A percentile compares a stretch with the other conserved stretches of the same genome.
Conservation (phyloP, 2,797 vertebrate species). For the Ctenochaetus hawaiiensis region DNA sequence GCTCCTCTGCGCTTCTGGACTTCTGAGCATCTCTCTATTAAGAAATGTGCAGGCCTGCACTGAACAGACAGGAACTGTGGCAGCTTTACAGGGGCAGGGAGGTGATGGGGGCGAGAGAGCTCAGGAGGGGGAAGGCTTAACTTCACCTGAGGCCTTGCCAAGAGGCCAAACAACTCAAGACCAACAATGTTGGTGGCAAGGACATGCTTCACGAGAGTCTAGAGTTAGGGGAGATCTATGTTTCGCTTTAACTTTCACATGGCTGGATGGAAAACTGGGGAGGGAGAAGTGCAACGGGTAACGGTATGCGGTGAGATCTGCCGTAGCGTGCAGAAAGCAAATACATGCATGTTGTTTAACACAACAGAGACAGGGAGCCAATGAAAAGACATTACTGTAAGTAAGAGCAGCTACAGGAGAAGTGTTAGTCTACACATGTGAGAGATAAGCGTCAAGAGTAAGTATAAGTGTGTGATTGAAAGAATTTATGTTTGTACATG, state of each 20-base stretch:
- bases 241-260: conserved; percentile 71
- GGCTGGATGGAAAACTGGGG: conserved; percentile 64
- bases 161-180: conserved; percentile 78
- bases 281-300: conserved; percentile 64
- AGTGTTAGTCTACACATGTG: conserved; percentile 71
- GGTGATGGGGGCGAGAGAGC: conserved; percentile 70
- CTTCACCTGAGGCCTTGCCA: conserved; percentile 71
- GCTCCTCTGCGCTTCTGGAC: conserved; percentile 79
- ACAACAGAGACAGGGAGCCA: conserved; percentile 78
- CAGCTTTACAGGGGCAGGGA: conserved; percentile 82
- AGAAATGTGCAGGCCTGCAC: conserved; percentile 87
- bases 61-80: conserved; percentile 89
- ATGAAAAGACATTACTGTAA: conserved; percentile 79
- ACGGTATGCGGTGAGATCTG: conserved; percentile 68
- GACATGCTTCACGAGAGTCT: conserved; percentile 64
- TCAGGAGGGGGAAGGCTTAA: conserved; percentile 45
- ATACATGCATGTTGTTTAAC: conserved; percentile 79
- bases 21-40: conserved; percentile 92
- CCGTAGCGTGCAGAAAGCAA: conserved; percentile 72
- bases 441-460: conserved; percentile 70
- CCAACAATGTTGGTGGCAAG: conserved; percentile 81
- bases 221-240: conserved; percentile 70
- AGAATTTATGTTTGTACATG: conserved; percentile 66
- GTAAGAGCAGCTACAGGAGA: conserved; percentile 69
- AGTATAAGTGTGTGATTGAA: conserved; percentile 64